Base-by-base conservation (phyloP, 2,113 vertebrate species). In the Antigone vipio region DNA sequence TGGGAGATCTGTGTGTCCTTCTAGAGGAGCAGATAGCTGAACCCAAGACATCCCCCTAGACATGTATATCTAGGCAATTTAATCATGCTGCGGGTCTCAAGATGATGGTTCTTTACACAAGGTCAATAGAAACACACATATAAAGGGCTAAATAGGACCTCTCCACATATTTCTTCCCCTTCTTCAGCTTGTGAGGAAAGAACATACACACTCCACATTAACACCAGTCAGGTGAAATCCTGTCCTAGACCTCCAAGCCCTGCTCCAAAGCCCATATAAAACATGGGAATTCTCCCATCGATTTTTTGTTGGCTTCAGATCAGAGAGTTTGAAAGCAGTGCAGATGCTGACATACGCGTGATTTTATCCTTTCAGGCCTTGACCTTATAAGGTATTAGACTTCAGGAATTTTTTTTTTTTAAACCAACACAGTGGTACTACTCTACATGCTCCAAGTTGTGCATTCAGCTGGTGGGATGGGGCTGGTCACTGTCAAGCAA, bases 231-330 rank as follows among this genome's bases (percentile, higher is more conserved):
- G 56, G 35, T 2, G 0, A 94, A 92, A 92, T 92, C 73, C 89
- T 3, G 0, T 56, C 47, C 40, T 45, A 84, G 50, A 74, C n/a
- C 83, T 96, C 76, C 76, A 89, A 77, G 91, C 88, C 62, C 76
- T 79, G 72, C 53, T 95, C 86, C 97, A 94, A 92, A 91, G 86
- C 91, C 45, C 40, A 22, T 87, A 45, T 68, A 62, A 94, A 92
- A 86, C 53, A 87, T 69, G 69, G 88, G 88, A 96, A 95, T 83
- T 89, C 77, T 93, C 83, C 62, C 80, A 96, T 81, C 9, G 63
- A 91, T 93, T 96, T 96, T 72, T 71, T 30, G 14, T 91, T 94
- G 96, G 88, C 95, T 91, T 58, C 62, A 81, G 63, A 94, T 96
- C 91, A 95, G 73, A 96, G 73, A 64, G 32, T 50, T 71, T 52